Conservation (phyloP, 2,113 vertebrate genomes). For the Crotalus viridis region DNA sequence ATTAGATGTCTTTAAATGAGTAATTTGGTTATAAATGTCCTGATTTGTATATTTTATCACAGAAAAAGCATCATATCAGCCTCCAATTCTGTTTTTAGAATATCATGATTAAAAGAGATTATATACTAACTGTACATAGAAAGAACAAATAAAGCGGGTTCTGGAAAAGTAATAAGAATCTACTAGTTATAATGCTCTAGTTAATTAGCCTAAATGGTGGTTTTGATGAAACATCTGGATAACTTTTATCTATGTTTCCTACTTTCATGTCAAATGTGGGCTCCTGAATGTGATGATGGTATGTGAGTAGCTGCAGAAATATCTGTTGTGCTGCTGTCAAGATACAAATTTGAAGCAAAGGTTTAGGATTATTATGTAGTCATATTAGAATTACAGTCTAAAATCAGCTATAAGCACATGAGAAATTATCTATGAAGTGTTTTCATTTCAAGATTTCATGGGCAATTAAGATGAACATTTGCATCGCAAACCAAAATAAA, state of each 20-base stretch:
- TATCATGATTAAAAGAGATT: background rate
- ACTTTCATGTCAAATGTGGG: background rate
- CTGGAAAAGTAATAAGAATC: background rate
- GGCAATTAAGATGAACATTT: background rate
- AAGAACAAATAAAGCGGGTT: background rate
- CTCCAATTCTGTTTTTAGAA: background rate
- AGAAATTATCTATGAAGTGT: background rate
- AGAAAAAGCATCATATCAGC: background rate
- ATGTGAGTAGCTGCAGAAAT: background rate
- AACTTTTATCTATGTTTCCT: background rate
- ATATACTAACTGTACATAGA: background rate
- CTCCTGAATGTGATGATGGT: background rate
- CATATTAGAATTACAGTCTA: background rate
- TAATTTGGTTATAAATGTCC: constrained; percentile 33
- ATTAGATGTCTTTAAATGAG: constrained; percentile 49
- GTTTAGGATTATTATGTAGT: background rate
- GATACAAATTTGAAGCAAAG: background rate
- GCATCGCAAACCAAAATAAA: background rate
- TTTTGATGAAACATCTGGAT: background rate
- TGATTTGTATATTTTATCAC: background rate
- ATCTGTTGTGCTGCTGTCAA: background rate
- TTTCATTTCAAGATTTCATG: background rate
- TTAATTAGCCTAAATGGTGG: background rate
- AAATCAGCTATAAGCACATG: background rate
- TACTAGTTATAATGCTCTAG: background rate